Evolutionary conservation across 2,888 invertebrate genomes (phyloP).

Genomic region (Tenthredo amoena): DNA sequence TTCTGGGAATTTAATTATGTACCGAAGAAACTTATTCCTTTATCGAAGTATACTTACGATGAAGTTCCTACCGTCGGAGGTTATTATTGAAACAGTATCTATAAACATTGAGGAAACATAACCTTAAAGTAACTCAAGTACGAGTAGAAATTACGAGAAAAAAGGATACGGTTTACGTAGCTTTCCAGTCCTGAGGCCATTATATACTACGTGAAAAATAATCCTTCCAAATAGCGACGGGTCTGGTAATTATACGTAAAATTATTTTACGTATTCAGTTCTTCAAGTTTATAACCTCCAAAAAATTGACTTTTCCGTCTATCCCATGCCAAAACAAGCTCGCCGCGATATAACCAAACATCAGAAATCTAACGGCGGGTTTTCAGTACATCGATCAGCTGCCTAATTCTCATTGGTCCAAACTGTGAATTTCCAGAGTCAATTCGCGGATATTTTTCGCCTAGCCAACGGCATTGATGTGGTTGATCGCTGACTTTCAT

Average conservation of each 20-base stretch:
- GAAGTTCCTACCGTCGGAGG: conserved; percentile 97
- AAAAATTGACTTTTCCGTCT: not conserved
- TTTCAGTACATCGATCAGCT: not conserved
- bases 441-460: not conserved
- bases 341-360: not conserved
- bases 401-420: not conserved
- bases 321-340: conserved; percentile 7
- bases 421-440: not conserved
- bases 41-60: conserved; percentile 82
- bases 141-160: conserved; percentile 45
- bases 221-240: not conserved
- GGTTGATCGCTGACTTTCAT: not conserved
- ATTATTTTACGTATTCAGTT: not conserved
- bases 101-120: conserved; percentile 59
- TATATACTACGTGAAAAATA: conserved; percentile 27
- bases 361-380: not conserved
- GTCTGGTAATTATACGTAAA: not conserved
- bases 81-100: conserved; percentile 96
- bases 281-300: conserved; percentile 26
- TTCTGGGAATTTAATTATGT: not conserved
- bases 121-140: conserved; percentile 45
- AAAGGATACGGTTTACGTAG: conserved; percentile 91
- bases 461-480: not conserved
- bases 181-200: conserved; percentile 93
- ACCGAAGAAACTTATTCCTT: not conserved